Evolutionary conservation across 2,888 invertebrate genomes (phyloP), one percentile per base, ranked within the genome.

Genomic region (Phaonia tiefii): DNA sequence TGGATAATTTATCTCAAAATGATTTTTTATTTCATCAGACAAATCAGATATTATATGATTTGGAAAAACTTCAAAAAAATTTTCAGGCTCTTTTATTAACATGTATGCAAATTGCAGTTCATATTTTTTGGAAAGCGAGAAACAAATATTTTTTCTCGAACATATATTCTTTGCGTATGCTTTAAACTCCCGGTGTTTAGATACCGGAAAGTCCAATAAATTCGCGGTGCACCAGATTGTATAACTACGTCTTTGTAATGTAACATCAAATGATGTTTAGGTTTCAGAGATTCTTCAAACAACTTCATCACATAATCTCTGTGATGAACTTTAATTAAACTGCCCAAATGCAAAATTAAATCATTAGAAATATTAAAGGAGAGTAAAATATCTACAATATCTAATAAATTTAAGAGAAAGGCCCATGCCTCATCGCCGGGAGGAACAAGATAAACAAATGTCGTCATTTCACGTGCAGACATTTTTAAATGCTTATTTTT

Each of bases 141-240:
- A 20, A 51, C 84, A 84, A 71, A 85, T 84, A 71, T 87, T 86
- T 83, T 85, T 85, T 10, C 86, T 60, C 1, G 85, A 85, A 7
- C 81, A 84, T 17, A 17, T 17, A 17, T 51, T 51, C 22, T 17
- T 51, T n/a, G n/a, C n/a, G n/a, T n/a, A n/a, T n/a, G n/a, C n/a
- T n/a, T n/a, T n/a, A n/a, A n/a, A n/a, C n/a, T 51, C 22, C 17
- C 20, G 17, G 22, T 51, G 51, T 17, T 51, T 17, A 2, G 51
- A 15, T 13, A 51, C 5, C 20, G 17, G 22, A 51, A 51, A 13
- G 20, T 51, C 51, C 51, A 51, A 20, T 10, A 51, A 17, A 22
- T 8, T 22, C 51, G 17, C 7, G 51, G 51, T 10, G 51, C 15
- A 84, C 84, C 83, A 65, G 82, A 83, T 75, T 83, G 66, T 39